Percentiles rank a stretch among this genome's conserved stretches.
These are phyloP conservation scores for Thysanoteuthis rhombus DNA, from an alignment of 2,888 invertebrate genomes.

Conservation along the genomic window DNA sequence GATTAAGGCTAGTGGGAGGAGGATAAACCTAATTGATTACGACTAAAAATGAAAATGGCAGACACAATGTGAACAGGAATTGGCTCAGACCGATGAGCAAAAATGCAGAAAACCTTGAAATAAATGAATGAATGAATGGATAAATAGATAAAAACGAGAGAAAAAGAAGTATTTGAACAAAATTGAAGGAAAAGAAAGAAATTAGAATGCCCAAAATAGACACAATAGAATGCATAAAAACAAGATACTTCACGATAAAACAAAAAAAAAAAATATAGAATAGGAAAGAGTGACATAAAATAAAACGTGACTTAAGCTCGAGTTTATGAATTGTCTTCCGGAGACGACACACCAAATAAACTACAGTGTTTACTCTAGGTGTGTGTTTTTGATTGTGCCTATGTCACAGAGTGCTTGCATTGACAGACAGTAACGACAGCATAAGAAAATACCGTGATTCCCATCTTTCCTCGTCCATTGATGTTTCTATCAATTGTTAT, in stretches of 20 bases:
- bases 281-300: background rate
- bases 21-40: no score
- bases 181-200: background rate
- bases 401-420: background rate
- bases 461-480: no score
- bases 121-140: no score
- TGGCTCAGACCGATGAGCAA: no score
- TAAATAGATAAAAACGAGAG: no score
- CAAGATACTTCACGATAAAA: background rate
- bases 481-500: background rate
- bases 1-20: no score
- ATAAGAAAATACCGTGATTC: background rate
- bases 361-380: background rate
- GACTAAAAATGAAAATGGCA: no score
- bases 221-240: background rate
- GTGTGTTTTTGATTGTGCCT: background rate
- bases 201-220: background rate
- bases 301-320: background rate
- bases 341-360: background rate
- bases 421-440: background rate
- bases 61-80: no score
- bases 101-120: no score
- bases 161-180: no score
- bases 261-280: background rate
- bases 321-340: background rate